phyloP scores from a whole-genome alignment of 2,113 vertebrate genomes.

The Pipra filicauda region DNA sequence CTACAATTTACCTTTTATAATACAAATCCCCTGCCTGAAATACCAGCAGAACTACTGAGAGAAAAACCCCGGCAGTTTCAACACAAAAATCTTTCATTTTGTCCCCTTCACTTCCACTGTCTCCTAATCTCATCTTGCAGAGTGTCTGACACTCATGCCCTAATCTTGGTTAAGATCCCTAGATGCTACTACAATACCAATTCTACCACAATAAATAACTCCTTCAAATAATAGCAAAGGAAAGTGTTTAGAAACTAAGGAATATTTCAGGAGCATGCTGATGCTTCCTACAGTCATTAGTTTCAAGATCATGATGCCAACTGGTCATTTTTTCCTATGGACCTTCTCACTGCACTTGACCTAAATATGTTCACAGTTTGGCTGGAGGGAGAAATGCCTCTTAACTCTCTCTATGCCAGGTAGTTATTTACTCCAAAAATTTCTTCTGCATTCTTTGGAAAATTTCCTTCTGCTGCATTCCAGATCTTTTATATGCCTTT shows the following conservation, averaged over 20 bases:
- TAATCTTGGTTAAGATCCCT: not conserved
- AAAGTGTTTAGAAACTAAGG: not conserved
- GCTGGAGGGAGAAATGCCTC: not conserved
- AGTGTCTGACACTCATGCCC: not conserved
- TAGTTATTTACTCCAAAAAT: not conserved
- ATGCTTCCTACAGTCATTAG: not conserved
- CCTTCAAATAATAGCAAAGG: not conserved
- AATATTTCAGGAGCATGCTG: not conserved
- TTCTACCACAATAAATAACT: not conserved
- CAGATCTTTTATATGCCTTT: not conserved
- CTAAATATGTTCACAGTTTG: not conserved
- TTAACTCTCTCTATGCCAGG: not conserved
- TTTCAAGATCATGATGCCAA: not conserved
- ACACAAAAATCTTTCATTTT: not conserved
- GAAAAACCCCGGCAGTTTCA: not conserved
- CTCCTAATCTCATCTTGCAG: not conserved
- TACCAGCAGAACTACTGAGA: not conserved
- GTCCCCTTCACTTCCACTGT: not conserved
- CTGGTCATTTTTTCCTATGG: constrained; percentile 1
- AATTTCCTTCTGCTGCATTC: not conserved
- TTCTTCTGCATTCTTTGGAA: not conserved
- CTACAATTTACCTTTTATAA: not conserved
- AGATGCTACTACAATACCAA: not conserved
- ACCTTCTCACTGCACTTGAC: not conserved
- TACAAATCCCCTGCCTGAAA: not conserved